Conservation (phyloP, 2,797 vertebrate genomes). For the Rhinella marina region DNA sequence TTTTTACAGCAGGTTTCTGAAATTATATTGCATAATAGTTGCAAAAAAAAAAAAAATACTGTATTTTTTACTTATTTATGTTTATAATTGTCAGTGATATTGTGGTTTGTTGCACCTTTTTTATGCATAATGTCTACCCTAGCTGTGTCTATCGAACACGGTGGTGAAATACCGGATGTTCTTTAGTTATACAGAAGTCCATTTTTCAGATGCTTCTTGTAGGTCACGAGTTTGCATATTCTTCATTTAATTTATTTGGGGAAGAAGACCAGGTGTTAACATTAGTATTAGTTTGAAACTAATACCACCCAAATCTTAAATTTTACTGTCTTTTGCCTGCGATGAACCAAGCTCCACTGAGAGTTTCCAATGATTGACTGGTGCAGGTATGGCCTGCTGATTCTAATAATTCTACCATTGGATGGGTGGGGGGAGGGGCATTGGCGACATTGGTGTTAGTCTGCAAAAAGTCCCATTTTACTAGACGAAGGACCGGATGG, state of each 20-base stretch:
- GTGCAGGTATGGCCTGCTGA: background rate
- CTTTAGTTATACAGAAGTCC: constrained; percentile 17
- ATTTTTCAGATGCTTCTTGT: constrained; percentile 26
- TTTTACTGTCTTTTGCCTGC: background rate
- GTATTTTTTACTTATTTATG: constrained; percentile 38
- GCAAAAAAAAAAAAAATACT: constrained; percentile 21
- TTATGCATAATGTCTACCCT: constrained; percentile 26
- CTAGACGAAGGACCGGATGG: constrained; percentile 30
- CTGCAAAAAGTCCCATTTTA: constrained; percentile 18
- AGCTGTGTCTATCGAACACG: constrained; percentile 17
- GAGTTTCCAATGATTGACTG: background rate
- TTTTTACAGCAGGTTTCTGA: constrained; percentile 37
- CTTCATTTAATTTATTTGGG: constrained; percentile 15
- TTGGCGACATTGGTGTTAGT: constrained; percentile 1
- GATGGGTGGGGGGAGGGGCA: constrained; percentile 2
- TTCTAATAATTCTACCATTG: background rate
- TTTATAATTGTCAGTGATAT: constrained; percentile 37
- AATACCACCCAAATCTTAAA: constrained; percentile 11
- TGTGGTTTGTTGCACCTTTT: constrained; percentile 33
- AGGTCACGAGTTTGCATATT: constrained; percentile 26
- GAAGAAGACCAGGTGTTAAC: constrained; percentile 9
- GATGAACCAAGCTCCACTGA: background rate
- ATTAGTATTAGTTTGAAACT: background rate
- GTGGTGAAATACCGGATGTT: background rate
- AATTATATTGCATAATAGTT: constrained; percentile 40